Percentiles rank a stretch among this genome's conserved stretches.
These are phyloP conservation scores for Calyptommatus sinebrachiatus DNA, from an alignment of 2,113 vertebrate species.

Conservation along the genomic window DNA sequence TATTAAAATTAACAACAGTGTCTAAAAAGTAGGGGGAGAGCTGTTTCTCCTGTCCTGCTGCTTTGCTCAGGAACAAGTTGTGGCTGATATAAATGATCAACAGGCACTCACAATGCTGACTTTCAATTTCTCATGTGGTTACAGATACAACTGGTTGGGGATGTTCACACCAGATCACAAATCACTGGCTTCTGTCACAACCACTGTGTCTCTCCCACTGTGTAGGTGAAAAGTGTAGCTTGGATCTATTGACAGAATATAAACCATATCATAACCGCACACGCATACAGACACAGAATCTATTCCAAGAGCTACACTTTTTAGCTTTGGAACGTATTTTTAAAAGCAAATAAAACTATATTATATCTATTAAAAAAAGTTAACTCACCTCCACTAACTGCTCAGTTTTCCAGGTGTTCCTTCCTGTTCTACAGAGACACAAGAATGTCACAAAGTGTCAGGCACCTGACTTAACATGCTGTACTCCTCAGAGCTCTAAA, in stretches of 20 bases:
- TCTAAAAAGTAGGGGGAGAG: too few relatives aligned
- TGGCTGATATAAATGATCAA: too few relatives aligned
- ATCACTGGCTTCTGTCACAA: background rate
- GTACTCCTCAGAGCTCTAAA: conserved; percentile 36
- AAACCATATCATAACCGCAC: too few relatives aligned
- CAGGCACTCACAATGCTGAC: too few relatives aligned
- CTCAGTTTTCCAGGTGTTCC: conserved; percentile 41
- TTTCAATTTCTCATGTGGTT: too few relatives aligned
- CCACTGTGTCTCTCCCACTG: background rate
- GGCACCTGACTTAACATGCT: conserved; percentile 50
- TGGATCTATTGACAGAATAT: background rate
- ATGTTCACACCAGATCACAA: too few relatives aligned
- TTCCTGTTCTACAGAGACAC: conserved; percentile 51
- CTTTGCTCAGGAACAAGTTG: too few relatives aligned
- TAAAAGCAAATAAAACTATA: conserved; percentile 24
- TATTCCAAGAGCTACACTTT: conserved; percentile 18
- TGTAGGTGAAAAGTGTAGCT: background rate
- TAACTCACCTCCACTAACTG: conserved; percentile 28
- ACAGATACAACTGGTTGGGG: too few relatives aligned
- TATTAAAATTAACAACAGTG: too few relatives aligned
- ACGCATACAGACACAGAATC: background rate
- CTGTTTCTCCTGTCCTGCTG: too few relatives aligned
- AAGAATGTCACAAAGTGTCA: conserved; percentile 43
- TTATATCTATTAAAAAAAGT: conserved; percentile 8
- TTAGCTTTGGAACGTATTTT: conserved; percentile 31